Percentiles rank a stretch among this genome's conserved stretches.
These are phyloP conservation scores for Balanococcus diminutus DNA, from an alignment of 2,888 invertebrate species.

Conservation along the genomic window DNA sequence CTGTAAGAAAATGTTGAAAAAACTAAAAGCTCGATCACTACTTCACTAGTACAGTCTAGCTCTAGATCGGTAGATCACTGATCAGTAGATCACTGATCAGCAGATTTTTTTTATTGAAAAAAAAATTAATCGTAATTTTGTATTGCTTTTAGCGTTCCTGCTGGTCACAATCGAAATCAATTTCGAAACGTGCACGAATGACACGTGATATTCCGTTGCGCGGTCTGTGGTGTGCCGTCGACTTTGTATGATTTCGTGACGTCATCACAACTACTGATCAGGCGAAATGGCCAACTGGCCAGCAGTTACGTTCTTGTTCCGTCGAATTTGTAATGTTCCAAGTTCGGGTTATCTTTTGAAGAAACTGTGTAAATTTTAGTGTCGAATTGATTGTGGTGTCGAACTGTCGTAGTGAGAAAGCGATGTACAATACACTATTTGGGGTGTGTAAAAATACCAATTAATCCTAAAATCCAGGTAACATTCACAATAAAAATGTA, in stretches of 20 bases:
- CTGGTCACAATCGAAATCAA: too few relatives aligned
- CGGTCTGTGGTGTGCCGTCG: too few relatives aligned
- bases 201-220: neutral
- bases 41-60: too few relatives aligned
- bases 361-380: neutral
- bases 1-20: too few relatives aligned
- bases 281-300: neutral
- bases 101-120: too few relatives aligned
- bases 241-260: neutral
- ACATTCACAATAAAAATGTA: neutral
- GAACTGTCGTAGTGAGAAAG: neutral
- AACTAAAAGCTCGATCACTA: too few relatives aligned
- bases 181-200: neutral
- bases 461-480: neutral
- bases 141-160: too few relatives aligned
- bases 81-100: too few relatives aligned
- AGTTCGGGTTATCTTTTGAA: constrained; percentile 1
- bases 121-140: too few relatives aligned
- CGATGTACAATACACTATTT: neutral
- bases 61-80: too few relatives aligned
- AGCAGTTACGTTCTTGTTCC: neutral
- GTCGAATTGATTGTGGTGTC: neutral
- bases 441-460: neutral
- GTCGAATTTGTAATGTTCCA: neutral
- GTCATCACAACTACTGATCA: neutral